Evolutionary conservation across 2,888 invertebrate species (phyloP).

Genomic region (Gerris lacustris): DNA sequence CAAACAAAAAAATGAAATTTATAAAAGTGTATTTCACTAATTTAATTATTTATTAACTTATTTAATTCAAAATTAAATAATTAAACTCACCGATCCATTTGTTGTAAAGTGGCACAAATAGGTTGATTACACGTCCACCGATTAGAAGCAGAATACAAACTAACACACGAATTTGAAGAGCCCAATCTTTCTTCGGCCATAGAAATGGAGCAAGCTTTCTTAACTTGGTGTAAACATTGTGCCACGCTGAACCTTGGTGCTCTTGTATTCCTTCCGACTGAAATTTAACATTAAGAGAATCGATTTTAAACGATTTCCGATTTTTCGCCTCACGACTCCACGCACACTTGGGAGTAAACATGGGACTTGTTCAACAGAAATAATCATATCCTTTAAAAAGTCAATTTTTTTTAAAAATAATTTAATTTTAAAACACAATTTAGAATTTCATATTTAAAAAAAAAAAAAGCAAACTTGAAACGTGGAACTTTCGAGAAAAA

Average conservation of each 20-base stretch:
- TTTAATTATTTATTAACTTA: too few species aligned
- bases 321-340: conserved; percentile 1
- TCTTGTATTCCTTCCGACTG: conserved; percentile 9
- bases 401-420: conserved; percentile 12
- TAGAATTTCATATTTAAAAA: too few species aligned
- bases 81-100: conserved; percentile 83
- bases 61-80: too few species aligned
- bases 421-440: too few species aligned
- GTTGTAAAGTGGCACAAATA: conserved; percentile 86
- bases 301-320: conserved; percentile 1
- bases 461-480: too few species aligned
- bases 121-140: conserved; percentile 72
- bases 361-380: background rate
- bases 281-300: background rate
- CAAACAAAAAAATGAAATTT: too few species aligned
- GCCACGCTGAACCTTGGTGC: conserved; percentile 54
- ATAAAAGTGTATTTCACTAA: too few species aligned
- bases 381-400: conserved; percentile 20
- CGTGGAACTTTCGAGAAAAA: too few species aligned
- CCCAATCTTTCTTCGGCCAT: conserved; percentile 75
- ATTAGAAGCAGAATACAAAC: conserved; percentile 65
- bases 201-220: conserved; percentile 74
- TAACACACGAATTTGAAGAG: conserved; percentile 69
- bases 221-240: conserved; percentile 64
- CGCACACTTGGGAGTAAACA: background rate